phyloP scores from a whole-genome alignment of 1,140 invertebrate genomes.

The Sarcophaga peregrina region DNA sequence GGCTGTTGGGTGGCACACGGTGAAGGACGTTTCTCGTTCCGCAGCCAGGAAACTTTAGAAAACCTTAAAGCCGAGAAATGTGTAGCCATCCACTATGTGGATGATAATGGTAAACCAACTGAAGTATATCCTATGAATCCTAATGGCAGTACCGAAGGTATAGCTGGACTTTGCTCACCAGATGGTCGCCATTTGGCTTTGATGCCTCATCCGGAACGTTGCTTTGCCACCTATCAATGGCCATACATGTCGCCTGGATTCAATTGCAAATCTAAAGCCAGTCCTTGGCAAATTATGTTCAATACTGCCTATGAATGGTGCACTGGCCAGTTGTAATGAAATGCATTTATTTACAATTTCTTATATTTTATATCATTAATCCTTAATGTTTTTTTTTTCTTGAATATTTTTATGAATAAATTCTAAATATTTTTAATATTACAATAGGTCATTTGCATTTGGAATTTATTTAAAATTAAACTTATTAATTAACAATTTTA shows the following conservation, averaged over 20 bases:
- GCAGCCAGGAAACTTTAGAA: conserved; percentile 69
- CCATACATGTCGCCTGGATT: conserved; percentile 74
- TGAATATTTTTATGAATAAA: not conserved
- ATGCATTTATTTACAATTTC: not conserved
- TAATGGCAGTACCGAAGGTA: conserved; percentile 82
- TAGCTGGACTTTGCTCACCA: conserved; percentile 88
- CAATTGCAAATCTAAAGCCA: conserved; percentile 65
- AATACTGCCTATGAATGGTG: conserved; percentile 89
- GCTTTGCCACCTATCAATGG: conserved; percentile 87
- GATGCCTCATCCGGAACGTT: conserved; percentile 98
- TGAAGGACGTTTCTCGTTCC: conserved; percentile 83
- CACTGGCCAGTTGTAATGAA: conserved; percentile 30
- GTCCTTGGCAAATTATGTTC: conserved; percentile 94
- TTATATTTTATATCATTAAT: not conserved
- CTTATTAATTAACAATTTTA: not conserved
- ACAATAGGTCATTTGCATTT: not conserved
- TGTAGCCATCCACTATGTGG: conserved; percentile 83
- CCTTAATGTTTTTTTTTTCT: no score
- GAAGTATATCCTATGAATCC: conserved; percentile 92
- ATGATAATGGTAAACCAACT: conserved; percentile 82
- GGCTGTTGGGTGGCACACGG: conserved; percentile 98
- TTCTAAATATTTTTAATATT: conserved; percentile 16
- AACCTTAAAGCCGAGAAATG: conserved; percentile 73
- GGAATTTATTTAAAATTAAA: conserved; percentile 4
- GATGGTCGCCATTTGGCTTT: conserved; percentile 95